Evolutionary conservation across 1,140 invertebrate genomes (phyloP), one percentile per base, ranked within the genome.

Genomic region (Liolophura sinensis): DNA sequence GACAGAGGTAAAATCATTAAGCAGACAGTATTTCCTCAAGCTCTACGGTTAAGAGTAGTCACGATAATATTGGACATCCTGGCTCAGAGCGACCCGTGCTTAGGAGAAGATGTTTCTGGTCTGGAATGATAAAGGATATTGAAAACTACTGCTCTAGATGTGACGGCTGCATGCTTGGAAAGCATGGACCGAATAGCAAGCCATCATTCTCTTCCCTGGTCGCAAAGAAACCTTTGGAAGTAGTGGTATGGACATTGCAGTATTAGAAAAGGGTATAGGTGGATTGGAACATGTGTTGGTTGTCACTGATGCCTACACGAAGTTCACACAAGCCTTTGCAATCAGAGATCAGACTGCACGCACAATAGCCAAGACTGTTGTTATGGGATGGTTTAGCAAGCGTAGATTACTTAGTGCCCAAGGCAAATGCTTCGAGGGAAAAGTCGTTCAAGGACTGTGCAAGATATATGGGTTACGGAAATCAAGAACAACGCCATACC

Each of bases 201-300:
- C 40, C 63, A 24, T 20, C 62, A 1, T 55, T 69, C 22, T 22
- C 59, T n/a, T 50, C 52, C 25, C 25, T 71, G 3, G n/a, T 65
- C 20, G 70, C 70, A 20, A 56, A 24, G n/a, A 64, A 54, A 27
- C 69, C 69, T 14, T 47, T 73, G 25, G 64, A 74, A 47, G 50
- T 72, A 9, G 12, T 70, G 48, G 70, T 14, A 63, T 74, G 14
- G 70, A 69, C 56, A 67, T 72, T 40, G 61, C 60, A 0, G 3
- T 67, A 40, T 54, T 72, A 24, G 70, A 72, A 40, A 46, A 46
- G 46, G n/a, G 60, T 11, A 20, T 20, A 24, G 59, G 58, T 55
- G 58, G 68, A 18, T 60, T 40, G 22, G 67, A 74, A 57, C 69
- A 76, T 62, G 69, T 73, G 1, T 56, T 74, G n/a, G 68, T 74